Percentiles rank a stretch among this genome's conserved stretches.
These are phyloP conservation scores for Drosophila bipectinata DNA, from an alignment of 1,140 invertebrate species.

Conservation along the genomic window DNA sequence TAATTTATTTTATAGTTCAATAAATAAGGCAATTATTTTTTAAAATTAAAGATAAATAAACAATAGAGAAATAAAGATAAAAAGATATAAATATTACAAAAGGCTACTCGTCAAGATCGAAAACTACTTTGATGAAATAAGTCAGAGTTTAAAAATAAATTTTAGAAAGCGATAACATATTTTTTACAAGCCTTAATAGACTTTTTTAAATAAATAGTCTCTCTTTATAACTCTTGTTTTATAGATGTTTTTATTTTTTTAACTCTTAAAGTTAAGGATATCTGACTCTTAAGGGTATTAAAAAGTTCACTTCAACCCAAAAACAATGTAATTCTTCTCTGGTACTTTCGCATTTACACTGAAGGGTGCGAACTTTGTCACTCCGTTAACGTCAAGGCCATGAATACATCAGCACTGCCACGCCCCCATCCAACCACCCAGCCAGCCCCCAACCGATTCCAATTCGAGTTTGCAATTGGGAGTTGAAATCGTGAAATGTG, in stretches of 20 bases:
- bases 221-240: no score
- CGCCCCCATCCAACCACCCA: constrained; percentile 1
- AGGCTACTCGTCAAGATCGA: no score
- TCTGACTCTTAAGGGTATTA: not conserved
- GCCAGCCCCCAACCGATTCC: constrained; percentile 16
- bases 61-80: not conserved
- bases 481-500: constrained; percentile 18
- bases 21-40: not conserved
- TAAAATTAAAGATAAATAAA: not conserved
- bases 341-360: constrained; percentile 20
- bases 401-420: constrained; percentile 68
- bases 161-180: no score
- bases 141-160: no score
- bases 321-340: constrained; percentile 10
- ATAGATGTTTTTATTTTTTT: not conserved
- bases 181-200: no score
- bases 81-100: no score
- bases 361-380: constrained; percentile 81
- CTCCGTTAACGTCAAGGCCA: constrained; percentile 79
- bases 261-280: not conserved
- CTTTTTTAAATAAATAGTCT: no score
- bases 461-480: constrained; percentile 36
- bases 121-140: no score
- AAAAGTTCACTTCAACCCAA: not conserved
- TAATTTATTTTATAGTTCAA: not conserved